These are phyloP conservation scores for Chrysolina oricalcia DNA, from an alignment of 2,888 invertebrate species.

Conservation along the genomic window DNA sequence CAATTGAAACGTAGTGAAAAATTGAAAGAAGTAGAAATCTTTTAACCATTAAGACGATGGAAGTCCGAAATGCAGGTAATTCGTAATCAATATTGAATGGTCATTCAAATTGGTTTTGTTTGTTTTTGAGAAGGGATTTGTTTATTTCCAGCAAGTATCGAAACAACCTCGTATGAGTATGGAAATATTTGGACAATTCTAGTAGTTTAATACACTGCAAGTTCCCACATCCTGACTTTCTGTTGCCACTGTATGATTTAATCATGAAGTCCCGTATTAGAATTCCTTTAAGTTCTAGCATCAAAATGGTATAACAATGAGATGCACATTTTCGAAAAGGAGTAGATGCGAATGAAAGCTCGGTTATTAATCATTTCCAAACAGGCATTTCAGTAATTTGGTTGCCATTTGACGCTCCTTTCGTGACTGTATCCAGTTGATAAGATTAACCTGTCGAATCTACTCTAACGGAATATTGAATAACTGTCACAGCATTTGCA, in stretches of 20 bases:
- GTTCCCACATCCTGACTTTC: too few species aligned
- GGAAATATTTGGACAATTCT: too few species aligned
- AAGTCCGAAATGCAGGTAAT: too few species aligned
- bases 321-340: neutral
- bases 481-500: slow-evolving; percentile 1
- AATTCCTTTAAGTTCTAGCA: neutral
- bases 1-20: too few species aligned
- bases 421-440: slow-evolving; percentile 3
- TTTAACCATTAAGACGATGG: too few species aligned
- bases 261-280: neutral
- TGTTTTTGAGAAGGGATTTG: too few species aligned
- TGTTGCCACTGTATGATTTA: neutral
- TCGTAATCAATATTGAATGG: too few species aligned
- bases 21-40: too few species aligned
- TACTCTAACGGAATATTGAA: slow-evolving; percentile 5
- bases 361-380: slow-evolving; percentile 22
- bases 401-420: slow-evolving; percentile 14
- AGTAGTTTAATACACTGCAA: too few species aligned
- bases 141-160: too few species aligned
- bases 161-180: too few species aligned
- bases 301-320: neutral
- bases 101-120: too few species aligned
- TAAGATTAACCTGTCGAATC: slow-evolving; percentile 31
- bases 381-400: slow-evolving; percentile 23
- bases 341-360: neutral